Evolutionary conservation across 2,113 vertebrate species (phyloP).

Genomic region (Neolamprologus kungweensis): DNA sequence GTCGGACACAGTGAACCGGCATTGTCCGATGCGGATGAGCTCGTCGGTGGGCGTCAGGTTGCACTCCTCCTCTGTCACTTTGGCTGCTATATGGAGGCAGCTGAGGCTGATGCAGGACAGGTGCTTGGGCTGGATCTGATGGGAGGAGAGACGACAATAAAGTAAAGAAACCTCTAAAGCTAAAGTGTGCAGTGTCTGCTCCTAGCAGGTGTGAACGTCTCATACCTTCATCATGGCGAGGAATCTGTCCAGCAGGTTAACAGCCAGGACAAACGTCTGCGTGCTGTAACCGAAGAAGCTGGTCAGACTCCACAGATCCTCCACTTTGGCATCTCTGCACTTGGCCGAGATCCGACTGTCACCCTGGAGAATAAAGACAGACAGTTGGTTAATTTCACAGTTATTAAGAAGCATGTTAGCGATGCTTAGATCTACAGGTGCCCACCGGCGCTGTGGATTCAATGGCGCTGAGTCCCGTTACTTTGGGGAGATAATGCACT

Average conservation of each 20-base stretch:
- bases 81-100: slow-evolving; percentile 88
- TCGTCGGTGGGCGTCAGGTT: slow-evolving; percentile 81
- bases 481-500: slow-evolving; percentile 80
- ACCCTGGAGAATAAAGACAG: slow-evolving; percentile 56
- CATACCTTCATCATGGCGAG: slow-evolving; percentile 93
- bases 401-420: neutral
- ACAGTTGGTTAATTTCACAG: neutral
- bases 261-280: slow-evolving; percentile 91
- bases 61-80: slow-evolving; percentile 84
- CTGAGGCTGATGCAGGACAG: slow-evolving; percentile 93
- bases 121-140: slow-evolving; percentile 91
- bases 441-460: slow-evolving; percentile 80
- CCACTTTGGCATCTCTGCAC: slow-evolving; percentile 87
- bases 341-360: slow-evolving; percentile 82
- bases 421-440: neutral
- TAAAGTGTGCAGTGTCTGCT: neutral
- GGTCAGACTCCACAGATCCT: slow-evolving; percentile 92
- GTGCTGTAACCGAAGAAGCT: slow-evolving; percentile 94
- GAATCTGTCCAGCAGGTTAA: slow-evolving; percentile 95
- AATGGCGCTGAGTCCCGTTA: slow-evolving; percentile 84
- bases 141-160: neutral
- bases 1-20: slow-evolving; percentile 92
- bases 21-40: slow-evolving; percentile 94
- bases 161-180: neutral
- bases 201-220: neutral